A percentile compares a stretch with the other conserved stretches of the same genome.
Conservation (phyloP, 2,113 vertebrate species). For the Eretmochelys imbricata region DNA sequence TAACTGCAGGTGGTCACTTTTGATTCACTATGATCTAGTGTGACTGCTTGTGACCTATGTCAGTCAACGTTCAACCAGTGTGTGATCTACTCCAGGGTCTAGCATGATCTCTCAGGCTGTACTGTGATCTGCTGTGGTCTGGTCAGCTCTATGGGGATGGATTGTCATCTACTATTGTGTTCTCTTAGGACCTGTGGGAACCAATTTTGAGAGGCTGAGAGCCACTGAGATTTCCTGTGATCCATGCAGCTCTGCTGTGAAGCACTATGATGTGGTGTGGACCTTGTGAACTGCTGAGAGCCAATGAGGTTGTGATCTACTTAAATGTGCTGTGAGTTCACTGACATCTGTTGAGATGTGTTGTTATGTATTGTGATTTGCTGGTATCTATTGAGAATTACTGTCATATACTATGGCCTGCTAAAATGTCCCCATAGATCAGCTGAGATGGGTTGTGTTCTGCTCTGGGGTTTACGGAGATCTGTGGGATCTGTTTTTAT, state of each 20-base stretch:
- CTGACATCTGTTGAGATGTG: background rate
- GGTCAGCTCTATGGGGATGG: background rate
- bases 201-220: background rate
- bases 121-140: background rate
- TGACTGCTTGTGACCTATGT: background rate
- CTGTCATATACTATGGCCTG: background rate
- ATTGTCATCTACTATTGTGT: background rate
- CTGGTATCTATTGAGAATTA: background rate
- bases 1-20: background rate
- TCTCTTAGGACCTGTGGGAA: background rate
- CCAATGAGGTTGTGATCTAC: background rate
- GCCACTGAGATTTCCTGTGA: background rate
- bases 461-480: background rate
- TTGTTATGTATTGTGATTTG: background rate
- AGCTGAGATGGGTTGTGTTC: background rate
- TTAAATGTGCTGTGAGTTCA: background rate
- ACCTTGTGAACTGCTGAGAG: background rate
- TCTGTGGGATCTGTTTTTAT: background rate
- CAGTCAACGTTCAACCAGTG: background rate
- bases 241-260: background rate
- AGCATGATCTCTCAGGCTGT: background rate
- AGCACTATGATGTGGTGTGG: too few relatives aligned
- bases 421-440: background rate
- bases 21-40: background rate
- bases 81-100: background rate